Percentiles rank a stretch among this genome's conserved stretches.
Conservation (phyloP, 2,113 vertebrate genomes). For the Chaetorhynchus papuensis region DNA sequence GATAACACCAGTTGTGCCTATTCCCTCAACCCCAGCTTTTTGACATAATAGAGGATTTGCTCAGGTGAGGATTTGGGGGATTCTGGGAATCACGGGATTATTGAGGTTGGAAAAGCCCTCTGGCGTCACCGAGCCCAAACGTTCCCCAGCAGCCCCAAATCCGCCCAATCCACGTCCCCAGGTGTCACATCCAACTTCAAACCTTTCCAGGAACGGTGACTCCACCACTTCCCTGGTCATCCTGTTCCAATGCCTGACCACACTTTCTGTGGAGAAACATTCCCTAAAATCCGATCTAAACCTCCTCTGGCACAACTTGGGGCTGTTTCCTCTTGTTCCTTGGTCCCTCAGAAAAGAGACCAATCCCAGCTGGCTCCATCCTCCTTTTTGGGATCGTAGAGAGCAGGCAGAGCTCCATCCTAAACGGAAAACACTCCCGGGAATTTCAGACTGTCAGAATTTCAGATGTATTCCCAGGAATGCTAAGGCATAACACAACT, state of each 20-base stretch:
- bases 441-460: rapidly evolving
- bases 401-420: background rate
- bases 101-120: background rate
- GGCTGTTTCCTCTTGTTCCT: background rate
- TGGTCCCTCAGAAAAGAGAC: background rate
- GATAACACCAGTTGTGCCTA: rapidly evolving
- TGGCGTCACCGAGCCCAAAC: background rate
- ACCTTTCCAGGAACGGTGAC: background rate
- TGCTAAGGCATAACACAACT: background rate
- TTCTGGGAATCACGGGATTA: background rate
- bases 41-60: rapidly evolving
- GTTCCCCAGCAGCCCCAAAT: background rate
- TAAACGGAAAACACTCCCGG: background rate
- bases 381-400: background rate
- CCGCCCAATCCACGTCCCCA: background rate
- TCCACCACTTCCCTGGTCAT: background rate
- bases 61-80: background rate
- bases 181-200: background rate
- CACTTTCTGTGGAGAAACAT: background rate
- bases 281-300: background rate
- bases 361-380: background rate
- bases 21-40: background rate
- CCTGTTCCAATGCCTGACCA: background rate
- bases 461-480: background rate
- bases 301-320: background rate